Evolutionary conservation across 2,888 invertebrate species (phyloP), one percentile per base, ranked within the genome.

Genomic region (Phlogophora meticulosa): DNA sequence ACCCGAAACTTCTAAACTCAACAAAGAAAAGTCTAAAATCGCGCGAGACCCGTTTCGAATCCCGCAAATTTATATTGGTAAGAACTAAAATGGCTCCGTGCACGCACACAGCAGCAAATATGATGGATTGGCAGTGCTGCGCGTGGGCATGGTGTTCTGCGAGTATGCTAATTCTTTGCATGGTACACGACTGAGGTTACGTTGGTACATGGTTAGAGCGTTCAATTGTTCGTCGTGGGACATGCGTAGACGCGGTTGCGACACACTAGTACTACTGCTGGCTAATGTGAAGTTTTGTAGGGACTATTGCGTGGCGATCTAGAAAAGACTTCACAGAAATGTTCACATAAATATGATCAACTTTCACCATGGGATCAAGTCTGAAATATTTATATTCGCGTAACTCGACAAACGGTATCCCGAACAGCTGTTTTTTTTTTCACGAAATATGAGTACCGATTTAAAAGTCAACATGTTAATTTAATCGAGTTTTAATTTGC

Each of bases 141-240:
- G 94, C 93, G 94, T 94, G 92, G 94, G 94, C 89, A 87, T 82
- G 88, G 89, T 83, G 91, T 91, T 91, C 88, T 88, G 90, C 93
- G 82, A 90, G 94, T 94, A 94, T 94, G 94, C 94, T 93, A 94
- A 94, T 94, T 86, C 89, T 86, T 88, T 80, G 87, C 87, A 87
- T 87, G 87, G 86, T 85, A 85, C 86, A 82, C 81, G 78, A 83
- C 81, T 74, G 80, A 88, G 81, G 89, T 87, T 90, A 89, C 88
- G 87, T 87, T 85, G 86, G 89, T 91, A 90, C 90, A 85, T 85
- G 87, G 83, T 85, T 81, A 85, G 86, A 86, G 87, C 87, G 84
- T 89, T 90, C 90, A 88, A 93, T 93, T 93, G 93, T 93, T 91
- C 86, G 84, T 80, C 86, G 85, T 87, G 87, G 85, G 88, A 92